These are phyloP conservation scores for Plectus sambesii DNA, from an alignment of 1,140 invertebrate genomes.

Conservation along the genomic window DNA sequence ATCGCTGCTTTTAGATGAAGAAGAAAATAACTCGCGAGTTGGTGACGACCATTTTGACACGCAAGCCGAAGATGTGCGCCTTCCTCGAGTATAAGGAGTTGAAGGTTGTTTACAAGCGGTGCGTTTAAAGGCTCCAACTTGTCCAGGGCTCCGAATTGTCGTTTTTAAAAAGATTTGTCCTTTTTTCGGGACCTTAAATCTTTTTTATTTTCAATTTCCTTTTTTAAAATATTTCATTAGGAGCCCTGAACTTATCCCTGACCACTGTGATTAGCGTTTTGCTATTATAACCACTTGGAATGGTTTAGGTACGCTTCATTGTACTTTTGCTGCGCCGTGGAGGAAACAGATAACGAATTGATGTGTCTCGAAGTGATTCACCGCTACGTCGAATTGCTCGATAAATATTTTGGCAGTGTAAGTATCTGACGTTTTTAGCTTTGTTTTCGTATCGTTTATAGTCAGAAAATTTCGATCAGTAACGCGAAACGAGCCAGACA, in stretches of 20 bases:
- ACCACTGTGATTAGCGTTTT: too few species aligned
- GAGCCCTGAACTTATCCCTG: too few species aligned
- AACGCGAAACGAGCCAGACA: background rate
- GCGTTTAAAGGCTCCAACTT: slow-evolving; percentile 22
- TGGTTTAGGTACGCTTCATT: slow-evolving; percentile 22
- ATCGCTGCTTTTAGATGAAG: slow-evolving; percentile 64
- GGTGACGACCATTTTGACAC: slow-evolving; percentile 78
- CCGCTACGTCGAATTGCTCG: slow-evolving; percentile 29
- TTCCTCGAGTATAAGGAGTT: slow-evolving; percentile 96
- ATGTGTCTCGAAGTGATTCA: slow-evolving; percentile 31
- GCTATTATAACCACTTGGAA: slow-evolving; percentile 5
- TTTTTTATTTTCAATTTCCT: background rate
- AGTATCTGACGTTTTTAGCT: background rate
- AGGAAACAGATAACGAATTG: slow-evolving; percentile 28
- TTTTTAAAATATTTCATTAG: too few species aligned
- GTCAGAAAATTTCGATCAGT: background rate
- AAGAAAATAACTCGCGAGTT: slow-evolving; percentile 93
- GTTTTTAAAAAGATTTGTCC: too few species aligned
- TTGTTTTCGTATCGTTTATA: slow-evolving; percentile 3
- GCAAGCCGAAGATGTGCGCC: slow-evolving; percentile 97
- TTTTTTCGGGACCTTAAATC: too few species aligned
- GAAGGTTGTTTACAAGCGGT: slow-evolving; percentile 97
- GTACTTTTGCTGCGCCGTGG: slow-evolving; percentile 24
- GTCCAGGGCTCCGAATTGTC: too few species aligned
- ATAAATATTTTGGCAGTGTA: slow-evolving; percentile 29